phyloP scores from a whole-genome alignment of 1,140 invertebrate species.

The Eumeta japonica region DNA sequence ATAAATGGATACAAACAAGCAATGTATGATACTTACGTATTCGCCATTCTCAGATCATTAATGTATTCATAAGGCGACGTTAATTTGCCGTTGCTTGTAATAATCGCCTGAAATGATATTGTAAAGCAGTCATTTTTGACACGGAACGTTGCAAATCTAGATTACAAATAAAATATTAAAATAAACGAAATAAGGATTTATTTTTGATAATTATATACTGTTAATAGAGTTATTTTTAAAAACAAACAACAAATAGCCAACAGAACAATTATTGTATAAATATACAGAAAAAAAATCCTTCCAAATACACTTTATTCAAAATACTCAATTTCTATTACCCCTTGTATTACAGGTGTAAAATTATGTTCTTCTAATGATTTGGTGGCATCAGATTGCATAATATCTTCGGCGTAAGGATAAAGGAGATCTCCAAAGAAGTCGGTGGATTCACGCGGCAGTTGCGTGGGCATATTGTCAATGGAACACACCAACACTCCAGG shows the following conservation, averaged over 20 bases:
- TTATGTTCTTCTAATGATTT: constrained; percentile 77
- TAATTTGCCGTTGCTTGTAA: constrained; percentile 90
- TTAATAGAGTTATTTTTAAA: too few relatives aligned
- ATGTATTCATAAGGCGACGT: constrained; percentile 96
- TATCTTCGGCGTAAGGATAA: constrained; percentile 84
- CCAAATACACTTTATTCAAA: too few relatives aligned
- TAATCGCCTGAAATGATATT: constrained; percentile 77
- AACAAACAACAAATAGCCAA: too few relatives aligned
- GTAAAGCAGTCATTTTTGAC: too few relatives aligned
- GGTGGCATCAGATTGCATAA: constrained; percentile 88
- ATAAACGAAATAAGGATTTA: too few relatives aligned
- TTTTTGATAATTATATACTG: too few relatives aligned
- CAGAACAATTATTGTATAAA: too few relatives aligned
- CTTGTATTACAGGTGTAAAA: constrained; percentile 75
- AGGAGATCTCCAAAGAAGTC: constrained; percentile 96
- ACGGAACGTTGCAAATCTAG: too few relatives aligned
- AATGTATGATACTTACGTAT: constrained; percentile 30
- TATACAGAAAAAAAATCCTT: too few relatives aligned
- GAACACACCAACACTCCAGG: constrained; percentile 96
- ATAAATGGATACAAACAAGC: constrained; percentile 4
- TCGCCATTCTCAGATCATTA: constrained; percentile 71
- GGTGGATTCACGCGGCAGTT: constrained; percentile 93
- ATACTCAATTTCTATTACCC: too few relatives aligned
- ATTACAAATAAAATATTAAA: too few relatives aligned
- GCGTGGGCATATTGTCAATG: constrained; percentile 99